Evolutionary conservation across 2,888 invertebrate species (phyloP), one percentile per base, ranked within the genome.

Genomic region (Sialis fuliginosa): DNA sequence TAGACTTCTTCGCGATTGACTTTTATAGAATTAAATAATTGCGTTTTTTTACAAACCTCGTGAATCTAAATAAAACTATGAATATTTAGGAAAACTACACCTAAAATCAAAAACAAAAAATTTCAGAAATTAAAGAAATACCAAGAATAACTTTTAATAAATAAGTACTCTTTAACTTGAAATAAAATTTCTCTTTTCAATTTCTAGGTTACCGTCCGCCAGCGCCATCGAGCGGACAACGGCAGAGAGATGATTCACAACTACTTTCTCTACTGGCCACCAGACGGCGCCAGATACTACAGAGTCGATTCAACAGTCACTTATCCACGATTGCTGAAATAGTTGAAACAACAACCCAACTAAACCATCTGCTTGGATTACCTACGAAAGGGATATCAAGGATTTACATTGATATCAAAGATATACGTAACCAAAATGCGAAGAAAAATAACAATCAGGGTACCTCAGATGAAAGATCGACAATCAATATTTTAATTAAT

Each of bases 251-350:
- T 33, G 73, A 77, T 53, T 70, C 72, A 40, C 74, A 73, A 52
- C 62, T 77, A 47, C 66, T 72, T 60, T 71, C 72, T 6, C 60
- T 79, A 42, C 64, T 79, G 51, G 76, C 76, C 0, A 75, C 77
- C 0, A 64, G 79, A 32, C 66, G 81, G 44, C 68, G 73, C 39
- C 77, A 77, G 47, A 62, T 77, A 44, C 67, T 77, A 45, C 68
- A 66, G 9, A 73, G 72, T 32, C 65, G 74, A 40, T 65, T 72
- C 52, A 64, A 72, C 22, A 66, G 68, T 40, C 69, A 70, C 55
- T 62, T 70, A 53, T 68, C 63, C 54, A 67, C 68, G 13, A 54
- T 70, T 42, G 64, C 70, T 33, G 58, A 65, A 33, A 56, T 71
- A 54, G 67, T 69, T 48, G 61, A 68, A 50, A 70, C 68, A 54